Percentiles rank a stretch among this genome's conserved stretches.
Conservation (phyloP, 2,888 invertebrate species). For the Aporophyla nigra region DNA sequence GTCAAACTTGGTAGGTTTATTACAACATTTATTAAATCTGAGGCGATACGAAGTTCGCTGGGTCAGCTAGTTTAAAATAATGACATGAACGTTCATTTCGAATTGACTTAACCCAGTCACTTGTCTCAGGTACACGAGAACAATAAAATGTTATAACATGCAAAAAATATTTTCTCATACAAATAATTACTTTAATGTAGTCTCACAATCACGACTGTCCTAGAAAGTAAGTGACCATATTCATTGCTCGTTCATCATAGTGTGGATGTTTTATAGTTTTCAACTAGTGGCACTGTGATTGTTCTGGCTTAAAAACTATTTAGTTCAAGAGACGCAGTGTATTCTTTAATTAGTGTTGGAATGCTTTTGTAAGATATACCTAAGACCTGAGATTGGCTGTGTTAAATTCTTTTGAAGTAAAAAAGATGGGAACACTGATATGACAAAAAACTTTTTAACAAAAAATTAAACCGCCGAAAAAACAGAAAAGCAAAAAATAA, state of each 20-base stretch:
- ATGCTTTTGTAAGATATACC: constrained; percentile 47
- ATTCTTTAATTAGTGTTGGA: constrained; percentile 41
- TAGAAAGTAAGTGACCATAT: constrained; percentile 80
- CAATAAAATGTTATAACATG: constrained; percentile 61
- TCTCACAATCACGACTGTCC: constrained; percentile 75
- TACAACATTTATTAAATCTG: too few species aligned
- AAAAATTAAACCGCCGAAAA: too few species aligned
- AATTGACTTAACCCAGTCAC: constrained; percentile 35
- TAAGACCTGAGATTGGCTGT: constrained; percentile 19
- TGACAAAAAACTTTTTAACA: too few species aligned
- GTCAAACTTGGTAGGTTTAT: too few species aligned
- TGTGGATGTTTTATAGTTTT: constrained; percentile 58
- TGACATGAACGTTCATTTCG: constrained; percentile 41
- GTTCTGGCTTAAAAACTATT: constrained; percentile 38
- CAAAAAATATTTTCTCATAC: constrained; percentile 74
- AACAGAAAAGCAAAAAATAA: too few species aligned
- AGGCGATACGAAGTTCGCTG: too few species aligned
- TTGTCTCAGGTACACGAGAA: constrained; percentile 44
- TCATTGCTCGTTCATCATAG: constrained; percentile 70
- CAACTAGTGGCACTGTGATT: constrained; percentile 38
- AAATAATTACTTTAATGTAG: constrained; percentile 69
- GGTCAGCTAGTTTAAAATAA: too few species aligned
- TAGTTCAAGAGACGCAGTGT: constrained; percentile 39
- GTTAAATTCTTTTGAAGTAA: constrained; percentile 5
- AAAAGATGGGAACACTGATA: not conserved